A percentile compares a stretch with the other conserved stretches of the same genome.
These are phyloP conservation scores for Fundulus diaphanus DNA, from an alignment of 2,797 vertebrate genomes.

Conservation along the genomic window DNA sequence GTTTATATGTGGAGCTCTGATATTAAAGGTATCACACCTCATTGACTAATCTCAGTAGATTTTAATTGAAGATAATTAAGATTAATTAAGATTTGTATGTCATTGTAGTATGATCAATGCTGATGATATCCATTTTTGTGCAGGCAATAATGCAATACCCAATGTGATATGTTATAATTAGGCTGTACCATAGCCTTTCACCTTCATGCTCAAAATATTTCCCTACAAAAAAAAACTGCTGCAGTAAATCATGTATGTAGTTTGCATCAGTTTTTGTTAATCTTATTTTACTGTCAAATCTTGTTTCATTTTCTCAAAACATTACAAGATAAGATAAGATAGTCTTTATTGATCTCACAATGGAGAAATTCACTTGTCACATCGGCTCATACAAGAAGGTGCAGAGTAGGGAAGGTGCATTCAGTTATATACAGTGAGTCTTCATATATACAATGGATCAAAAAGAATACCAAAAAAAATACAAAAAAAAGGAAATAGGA, in stretches of 20 bases:
- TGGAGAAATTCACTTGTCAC: too few species aligned
- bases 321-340: too few species aligned
- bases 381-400: too few species aligned
- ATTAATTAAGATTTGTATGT: constrained; percentile 44
- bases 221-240: constrained; percentile 9
- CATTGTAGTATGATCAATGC: constrained; percentile 52
- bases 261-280: neutral
- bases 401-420: too few species aligned
- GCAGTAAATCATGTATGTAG: neutral
- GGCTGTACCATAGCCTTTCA: constrained; percentile 28
- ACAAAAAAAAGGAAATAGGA: too few species aligned
- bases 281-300: neutral
- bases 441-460: too few species aligned
- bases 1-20: constrained; percentile 34
- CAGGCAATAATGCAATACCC: constrained; percentile 34
- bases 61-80: constrained; percentile 59
- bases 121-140: constrained; percentile 53
- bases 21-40: constrained; percentile 47
- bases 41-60: constrained; percentile 55
- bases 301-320: constrained; percentile 9
- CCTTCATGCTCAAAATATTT: constrained; percentile 21
- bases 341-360: too few species aligned
- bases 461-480: too few species aligned
- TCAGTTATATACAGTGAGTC: too few species aligned
- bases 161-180: constrained; percentile 40